phyloP scores from a whole-genome alignment of 2,113 vertebrate species.

The Mobula birostris region DNA sequence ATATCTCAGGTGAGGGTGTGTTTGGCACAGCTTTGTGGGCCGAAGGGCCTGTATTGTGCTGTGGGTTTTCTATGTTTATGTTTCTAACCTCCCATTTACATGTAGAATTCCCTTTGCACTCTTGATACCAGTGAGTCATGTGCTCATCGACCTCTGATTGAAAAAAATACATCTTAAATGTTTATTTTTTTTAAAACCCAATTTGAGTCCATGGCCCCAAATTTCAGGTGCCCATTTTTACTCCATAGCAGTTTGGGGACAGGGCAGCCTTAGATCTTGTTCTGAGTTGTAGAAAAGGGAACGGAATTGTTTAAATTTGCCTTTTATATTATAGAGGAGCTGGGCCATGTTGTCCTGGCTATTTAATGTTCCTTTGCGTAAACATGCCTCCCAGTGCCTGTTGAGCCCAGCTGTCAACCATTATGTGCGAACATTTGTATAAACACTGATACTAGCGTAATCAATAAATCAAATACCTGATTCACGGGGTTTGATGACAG shows the following conservation, averaged over 20 bases:
- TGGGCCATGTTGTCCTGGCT: not conserved
- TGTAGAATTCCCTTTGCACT: not conserved
- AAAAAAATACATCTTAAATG: not conserved
- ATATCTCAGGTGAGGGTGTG: too few relatives aligned
- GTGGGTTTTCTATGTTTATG: too few relatives aligned
- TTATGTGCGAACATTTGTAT: not conserved
- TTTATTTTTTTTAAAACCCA: not conserved
- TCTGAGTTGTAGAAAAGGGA: not conserved
- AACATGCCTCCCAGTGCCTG: not conserved
- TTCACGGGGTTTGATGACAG: constrained; percentile 73
- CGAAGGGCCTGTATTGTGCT: too few relatives aligned
- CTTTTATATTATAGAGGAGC: not conserved
- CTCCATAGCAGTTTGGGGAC: not conserved
- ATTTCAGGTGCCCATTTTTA: not conserved
- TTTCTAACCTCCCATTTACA: not conserved
- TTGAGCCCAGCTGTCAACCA: too few relatives aligned
- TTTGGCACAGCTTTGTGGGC: too few relatives aligned
- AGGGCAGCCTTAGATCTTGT: not conserved
- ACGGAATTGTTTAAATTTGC: not conserved
- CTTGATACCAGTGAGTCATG: not conserved
- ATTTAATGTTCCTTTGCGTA: not conserved
- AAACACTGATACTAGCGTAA: not conserved
- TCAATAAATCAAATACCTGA: constrained; percentile 62
- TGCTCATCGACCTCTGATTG: not conserved
- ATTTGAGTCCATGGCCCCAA: not conserved